Percentiles rank a stretch among this genome's conserved stretches.
phyloP scores from a whole-genome alignment of 2,797 vertebrate genomes.

The Poecile montanus region DNA sequence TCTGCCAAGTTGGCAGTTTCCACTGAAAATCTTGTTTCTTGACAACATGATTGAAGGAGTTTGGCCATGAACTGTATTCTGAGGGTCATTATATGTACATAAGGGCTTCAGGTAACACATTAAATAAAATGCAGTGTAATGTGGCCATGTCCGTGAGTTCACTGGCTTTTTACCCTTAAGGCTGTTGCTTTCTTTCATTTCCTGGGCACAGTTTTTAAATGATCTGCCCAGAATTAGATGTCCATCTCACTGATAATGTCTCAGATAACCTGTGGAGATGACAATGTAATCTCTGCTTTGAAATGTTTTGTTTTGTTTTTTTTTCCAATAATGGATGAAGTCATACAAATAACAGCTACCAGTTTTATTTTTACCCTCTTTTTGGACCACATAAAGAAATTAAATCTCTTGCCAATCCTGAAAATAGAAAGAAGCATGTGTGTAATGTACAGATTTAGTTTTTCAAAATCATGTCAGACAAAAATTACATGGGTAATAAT shows the following conservation, averaged over 20 bases:
- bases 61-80: neutral
- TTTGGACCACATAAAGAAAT: neutral
- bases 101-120: neutral
- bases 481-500: neutral
- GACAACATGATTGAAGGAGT: neutral
- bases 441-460: neutral
- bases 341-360: neutral
- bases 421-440: neutral
- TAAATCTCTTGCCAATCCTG: neutral
- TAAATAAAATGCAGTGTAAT: neutral
- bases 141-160: neutral
- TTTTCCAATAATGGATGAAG: neutral
- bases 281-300: neutral
- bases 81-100: neutral
- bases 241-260: neutral
- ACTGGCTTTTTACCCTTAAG: neutral
- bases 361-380: neutral
- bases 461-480: neutral
- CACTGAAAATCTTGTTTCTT: neutral
- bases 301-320: neutral
- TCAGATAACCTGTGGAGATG: neutral
- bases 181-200: neutral
- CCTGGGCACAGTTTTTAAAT: neutral
- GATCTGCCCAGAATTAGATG: neutral
- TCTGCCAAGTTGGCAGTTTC: neutral